phyloP scores from a whole-genome alignment of 2,888 invertebrate species.

The Melinaea menophilus region DNA sequence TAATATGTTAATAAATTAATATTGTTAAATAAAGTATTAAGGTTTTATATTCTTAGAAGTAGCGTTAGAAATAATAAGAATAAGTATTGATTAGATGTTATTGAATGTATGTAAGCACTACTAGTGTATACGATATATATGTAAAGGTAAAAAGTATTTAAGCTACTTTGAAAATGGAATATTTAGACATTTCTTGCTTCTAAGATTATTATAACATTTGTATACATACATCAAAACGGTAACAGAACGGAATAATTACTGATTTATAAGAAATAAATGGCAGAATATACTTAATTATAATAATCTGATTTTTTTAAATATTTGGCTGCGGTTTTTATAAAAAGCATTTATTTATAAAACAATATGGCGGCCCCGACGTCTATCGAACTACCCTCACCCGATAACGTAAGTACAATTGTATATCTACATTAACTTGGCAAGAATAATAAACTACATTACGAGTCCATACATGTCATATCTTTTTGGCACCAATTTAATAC shows the following conservation, averaged over 20 bases:
- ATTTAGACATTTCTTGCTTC: neutral
- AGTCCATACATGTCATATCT: slow-evolving; percentile 6
- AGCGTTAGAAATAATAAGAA: neutral
- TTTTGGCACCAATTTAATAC: slow-evolving; percentile 2
- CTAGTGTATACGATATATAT: neutral
- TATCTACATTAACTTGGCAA: slow-evolving; percentile 55
- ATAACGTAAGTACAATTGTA: slow-evolving; percentile 41
- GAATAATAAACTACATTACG: slow-evolving; percentile 34
- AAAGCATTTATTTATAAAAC: neutral
- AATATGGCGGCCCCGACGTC: neutral
- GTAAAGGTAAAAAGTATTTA: slow-evolving; percentile 2
- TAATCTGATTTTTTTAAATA: too few relatives aligned
- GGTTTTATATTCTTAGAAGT: slow-evolving; percentile 9
- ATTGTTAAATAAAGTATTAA: slow-evolving; percentile 26
- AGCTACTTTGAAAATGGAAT: neutral
- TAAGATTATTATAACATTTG: slow-evolving; percentile 1
- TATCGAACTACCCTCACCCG: neutral
- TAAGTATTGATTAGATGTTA: neutral
- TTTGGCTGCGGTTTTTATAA: slow-evolving; percentile 19
- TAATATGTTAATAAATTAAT: slow-evolving; percentile 45
- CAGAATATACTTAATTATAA: too few relatives aligned
- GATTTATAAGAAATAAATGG: slow-evolving; percentile 8
- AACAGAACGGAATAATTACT: neutral
- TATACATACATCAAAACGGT: neutral
- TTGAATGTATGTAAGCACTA: neutral